A percentile compares a stretch with the other conserved stretches of the same genome.
These are phyloP conservation scores for Diceros bicornis DNA, from an alignment of 2,797 vertebrate genomes.

Conservation along the genomic window DNA sequence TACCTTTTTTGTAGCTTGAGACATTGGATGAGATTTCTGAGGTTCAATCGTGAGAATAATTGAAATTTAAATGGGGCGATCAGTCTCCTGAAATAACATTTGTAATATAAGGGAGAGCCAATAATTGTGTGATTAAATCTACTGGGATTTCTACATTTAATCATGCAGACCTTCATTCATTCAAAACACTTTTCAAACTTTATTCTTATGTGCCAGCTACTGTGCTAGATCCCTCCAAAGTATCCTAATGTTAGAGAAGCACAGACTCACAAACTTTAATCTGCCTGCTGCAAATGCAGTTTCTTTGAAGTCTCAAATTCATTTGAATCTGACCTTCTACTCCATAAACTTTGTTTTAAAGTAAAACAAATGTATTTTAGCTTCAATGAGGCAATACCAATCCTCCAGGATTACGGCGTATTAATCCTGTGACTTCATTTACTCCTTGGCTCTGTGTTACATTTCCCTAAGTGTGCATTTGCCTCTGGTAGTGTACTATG, in stretches of 20 bases:
- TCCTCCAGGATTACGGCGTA: not conserved
- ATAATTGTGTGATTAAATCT: not conserved
- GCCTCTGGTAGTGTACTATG: not conserved
- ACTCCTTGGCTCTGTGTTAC: not conserved
- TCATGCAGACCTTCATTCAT: not conserved
- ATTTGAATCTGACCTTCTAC: not conserved
- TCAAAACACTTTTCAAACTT: not conserved
- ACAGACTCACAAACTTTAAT: not conserved
- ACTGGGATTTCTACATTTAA: not conserved
- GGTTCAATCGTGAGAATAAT: not conserved
- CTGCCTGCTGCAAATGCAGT: not conserved
- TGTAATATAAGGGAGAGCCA: not conserved
- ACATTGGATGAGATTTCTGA: not conserved
- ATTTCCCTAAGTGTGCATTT: not conserved
- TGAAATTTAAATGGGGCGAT: not conserved
- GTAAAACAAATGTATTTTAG: not conserved
- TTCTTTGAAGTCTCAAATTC: not conserved
- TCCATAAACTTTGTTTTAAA: conserved; percentile 29
- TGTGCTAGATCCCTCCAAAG: not conserved
- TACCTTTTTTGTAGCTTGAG: not conserved
- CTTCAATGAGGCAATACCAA: not conserved
- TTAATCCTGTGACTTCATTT: not conserved
- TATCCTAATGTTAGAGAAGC: not conserved
- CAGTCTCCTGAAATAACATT: not conserved
- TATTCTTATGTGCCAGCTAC: not conserved